These are phyloP conservation scores for Tricholauxania praeusta DNA, from an alignment of 2,888 invertebrate genomes.

Conservation along the genomic window DNA sequence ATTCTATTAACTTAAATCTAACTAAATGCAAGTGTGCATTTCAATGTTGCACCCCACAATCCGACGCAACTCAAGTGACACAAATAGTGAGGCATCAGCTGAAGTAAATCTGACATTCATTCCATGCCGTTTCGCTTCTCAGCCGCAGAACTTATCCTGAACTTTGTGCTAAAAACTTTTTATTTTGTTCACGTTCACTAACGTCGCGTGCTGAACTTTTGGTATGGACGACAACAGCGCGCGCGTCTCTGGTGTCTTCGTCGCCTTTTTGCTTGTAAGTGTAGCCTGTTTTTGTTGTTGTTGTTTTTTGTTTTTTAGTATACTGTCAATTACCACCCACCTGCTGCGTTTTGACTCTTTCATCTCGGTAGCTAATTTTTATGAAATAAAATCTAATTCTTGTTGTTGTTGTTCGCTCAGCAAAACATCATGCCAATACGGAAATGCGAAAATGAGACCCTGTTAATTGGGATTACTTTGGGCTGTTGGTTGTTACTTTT, in stretches of 20 bases:
- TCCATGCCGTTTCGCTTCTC: too few species aligned
- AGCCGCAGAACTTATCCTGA: too few species aligned
- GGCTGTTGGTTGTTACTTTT: background rate
- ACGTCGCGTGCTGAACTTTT: conserved; percentile 11
- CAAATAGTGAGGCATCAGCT: too few species aligned
- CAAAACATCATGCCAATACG: background rate
- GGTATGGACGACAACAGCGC: background rate
- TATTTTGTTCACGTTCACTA: conserved; percentile 5
- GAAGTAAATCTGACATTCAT: too few species aligned
- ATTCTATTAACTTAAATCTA: too few species aligned
- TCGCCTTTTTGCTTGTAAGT: background rate
- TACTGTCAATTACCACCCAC: too few species aligned
- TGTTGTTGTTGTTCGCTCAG: too few species aligned
- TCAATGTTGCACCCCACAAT: too few species aligned
- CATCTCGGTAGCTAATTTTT: background rate
- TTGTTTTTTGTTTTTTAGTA: background rate
- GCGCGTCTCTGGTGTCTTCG: background rate
- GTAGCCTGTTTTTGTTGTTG: background rate
- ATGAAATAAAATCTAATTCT: too few species aligned
- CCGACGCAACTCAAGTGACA: too few species aligned
- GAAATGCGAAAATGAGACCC: conserved; percentile 25
- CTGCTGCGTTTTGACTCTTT: background rate
- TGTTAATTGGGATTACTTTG: conserved; percentile 7
- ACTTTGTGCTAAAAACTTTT: conserved; percentile 12
- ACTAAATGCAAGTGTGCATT: too few species aligned